Percentiles rank a stretch among this genome's conserved stretches.
Conservation (phyloP, 37 sponge, comb jelly and placozoan species). For the Beroe forskalii region DNA sequence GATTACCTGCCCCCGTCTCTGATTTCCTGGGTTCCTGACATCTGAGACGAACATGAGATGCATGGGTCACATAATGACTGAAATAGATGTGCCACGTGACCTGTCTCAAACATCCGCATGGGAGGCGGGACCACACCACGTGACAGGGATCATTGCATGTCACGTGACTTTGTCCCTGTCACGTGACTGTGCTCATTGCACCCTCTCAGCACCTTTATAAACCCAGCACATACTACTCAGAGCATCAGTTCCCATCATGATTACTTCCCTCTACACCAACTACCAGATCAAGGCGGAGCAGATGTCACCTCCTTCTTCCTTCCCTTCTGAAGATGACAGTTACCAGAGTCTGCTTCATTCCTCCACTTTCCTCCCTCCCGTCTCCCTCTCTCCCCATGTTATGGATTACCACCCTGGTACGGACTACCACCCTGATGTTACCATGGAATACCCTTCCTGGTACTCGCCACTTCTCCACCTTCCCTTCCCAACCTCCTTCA, state of each 20-base stretch:
- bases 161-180: background rate
- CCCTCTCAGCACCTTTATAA: background rate
- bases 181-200: background rate
- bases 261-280: background rate
- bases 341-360: background rate
- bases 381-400: no score
- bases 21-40: no score
- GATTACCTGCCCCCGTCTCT: background rate
- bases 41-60: no score
- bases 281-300: background rate
- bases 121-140: background rate
- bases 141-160: background rate
- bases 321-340: no score
- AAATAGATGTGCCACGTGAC: background rate
- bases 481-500: background rate
- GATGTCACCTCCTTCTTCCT: no score
- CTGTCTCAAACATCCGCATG: no score
- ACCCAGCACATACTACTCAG: background rate
- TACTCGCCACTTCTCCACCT: no score
- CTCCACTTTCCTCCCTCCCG: background rate
- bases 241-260: background rate
- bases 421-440: background rate
- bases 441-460: no score
- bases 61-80: no score
- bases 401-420: background rate